A percentile compares a stretch with the other conserved stretches of the same genome.
Conservation (phyloP, 2,888 invertebrate species). For the Perizoma affinitatum region DNA sequence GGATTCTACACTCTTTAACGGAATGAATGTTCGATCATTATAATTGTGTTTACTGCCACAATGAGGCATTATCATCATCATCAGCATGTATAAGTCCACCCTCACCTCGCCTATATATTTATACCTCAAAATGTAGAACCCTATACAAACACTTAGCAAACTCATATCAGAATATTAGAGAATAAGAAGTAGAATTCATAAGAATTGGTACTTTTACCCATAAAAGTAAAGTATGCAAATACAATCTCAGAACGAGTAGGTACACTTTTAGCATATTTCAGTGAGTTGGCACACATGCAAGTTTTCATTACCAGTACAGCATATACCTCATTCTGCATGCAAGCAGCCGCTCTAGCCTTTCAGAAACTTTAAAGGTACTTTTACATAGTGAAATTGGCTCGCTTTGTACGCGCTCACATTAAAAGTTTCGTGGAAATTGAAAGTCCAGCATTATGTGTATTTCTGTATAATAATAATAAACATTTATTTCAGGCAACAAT, state of each 20-base stretch:
- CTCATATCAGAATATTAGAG: not conserved
- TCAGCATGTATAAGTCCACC: too few relatives aligned
- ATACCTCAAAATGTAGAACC: too few relatives aligned
- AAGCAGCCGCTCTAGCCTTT: constrained; percentile 42
- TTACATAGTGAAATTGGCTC: constrained; percentile 47
- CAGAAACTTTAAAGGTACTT: constrained; percentile 45
- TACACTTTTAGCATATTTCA: constrained; percentile 24
- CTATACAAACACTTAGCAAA: not conserved
- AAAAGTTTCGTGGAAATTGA: constrained; percentile 46
- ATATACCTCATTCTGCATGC: constrained; percentile 41
- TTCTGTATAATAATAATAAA: too few relatives aligned
- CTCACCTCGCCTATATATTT: too few relatives aligned
- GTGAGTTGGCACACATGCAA: constrained; percentile 30
- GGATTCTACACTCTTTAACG: too few relatives aligned
- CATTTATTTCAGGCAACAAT: too few relatives aligned
- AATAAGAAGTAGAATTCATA: not conserved
- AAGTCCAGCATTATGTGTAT: constrained; percentile 14
- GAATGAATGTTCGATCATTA: too few relatives aligned
- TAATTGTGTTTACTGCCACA: too few relatives aligned
- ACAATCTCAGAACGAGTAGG: constrained; percentile 17
- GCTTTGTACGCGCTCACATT: constrained; percentile 47
- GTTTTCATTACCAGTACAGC: constrained; percentile 33
- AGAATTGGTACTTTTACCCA: not conserved
- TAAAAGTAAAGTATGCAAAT: constrained; percentile 16
- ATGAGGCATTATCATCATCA: too few relatives aligned